Evolutionary conservation across 2,113 vertebrate genomes (phyloP), one percentile per base, ranked within the genome.

Genomic region (Furnarius figulus): DNA sequence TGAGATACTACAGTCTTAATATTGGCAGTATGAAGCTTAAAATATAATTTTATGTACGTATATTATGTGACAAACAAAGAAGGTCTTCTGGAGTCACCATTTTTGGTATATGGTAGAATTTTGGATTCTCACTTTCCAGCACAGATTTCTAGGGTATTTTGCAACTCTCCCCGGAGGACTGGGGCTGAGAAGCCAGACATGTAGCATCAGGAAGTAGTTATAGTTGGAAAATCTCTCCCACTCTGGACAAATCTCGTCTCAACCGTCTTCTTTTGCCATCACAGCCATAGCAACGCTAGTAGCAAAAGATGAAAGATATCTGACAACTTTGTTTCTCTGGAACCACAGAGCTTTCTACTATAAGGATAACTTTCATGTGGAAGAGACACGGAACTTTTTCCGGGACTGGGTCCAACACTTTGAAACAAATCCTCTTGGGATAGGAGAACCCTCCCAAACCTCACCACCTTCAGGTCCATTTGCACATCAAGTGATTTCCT

Each of bases 321-420:
- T 96, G 91, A 97, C 76, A 95, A 92, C 89, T 96, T 93, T 89
- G 68, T 97, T 95, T 83, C 93, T 73, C 61, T 87, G 93, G 90
- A 95, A 97, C 83, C 86, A 84, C 76, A 95, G 91, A 87, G 76
- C 65, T 89, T 93, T 92, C 83, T 96, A 59, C 83, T 75, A 56
- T 92, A 92, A 84, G 90, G 59, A 78, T 81, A 96, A 90, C 86
- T 96, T 96, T 93, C 83, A 95, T 87, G 93, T 93, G 83, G 80
- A 90, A 92, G 79, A 95, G 76, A 84, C 80, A 89, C 72, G 81
- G 85, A 94, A 92, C 56, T 59, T 96, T 97, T 95, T 96, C 96
- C 20, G 0, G 94, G 93, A 97, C 19, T 56, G 44, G 23, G 31
- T 95, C 95, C 95, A 93, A 91, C n/a, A 78, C 91, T 96, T 95